Percentiles rank a stretch among this genome's conserved stretches.
Evolutionary conservation across 2,113 vertebrate genomes (phyloP).

Genomic region (Podocnemis expansa): DNA sequence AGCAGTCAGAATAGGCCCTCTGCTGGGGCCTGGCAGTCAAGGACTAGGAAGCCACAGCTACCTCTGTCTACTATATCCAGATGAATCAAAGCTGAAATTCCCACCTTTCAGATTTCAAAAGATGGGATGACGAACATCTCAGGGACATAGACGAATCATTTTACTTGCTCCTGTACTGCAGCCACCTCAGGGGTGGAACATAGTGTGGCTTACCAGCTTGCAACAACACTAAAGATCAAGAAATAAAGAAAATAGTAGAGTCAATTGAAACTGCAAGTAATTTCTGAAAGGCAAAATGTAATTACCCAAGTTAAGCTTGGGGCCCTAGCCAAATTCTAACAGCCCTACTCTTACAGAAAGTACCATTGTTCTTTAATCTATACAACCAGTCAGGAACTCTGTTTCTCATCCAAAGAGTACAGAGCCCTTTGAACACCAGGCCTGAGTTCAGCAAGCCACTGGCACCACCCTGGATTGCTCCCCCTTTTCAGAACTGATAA

Average conservation of each 20-base stretch:
- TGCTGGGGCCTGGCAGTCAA: too few relatives aligned
- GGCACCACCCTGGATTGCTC: neutral
- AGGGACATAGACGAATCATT: neutral
- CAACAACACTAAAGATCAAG: neutral
- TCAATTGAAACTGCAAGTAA: neutral
- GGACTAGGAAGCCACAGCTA: too few relatives aligned
- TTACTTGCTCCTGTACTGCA: too few relatives aligned
- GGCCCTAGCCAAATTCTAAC: neutral
- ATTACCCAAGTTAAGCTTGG: neutral
- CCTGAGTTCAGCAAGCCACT: neutral
- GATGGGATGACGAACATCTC: neutral
- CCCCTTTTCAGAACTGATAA: neutral
- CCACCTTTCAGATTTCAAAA: too few relatives aligned
- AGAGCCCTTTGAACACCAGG: conserved; percentile 13
- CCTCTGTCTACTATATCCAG: too few relatives aligned
- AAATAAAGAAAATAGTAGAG: neutral
- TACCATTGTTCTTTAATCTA: conserved; percentile 5
- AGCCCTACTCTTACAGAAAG: neutral
- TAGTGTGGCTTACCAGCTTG: neutral
- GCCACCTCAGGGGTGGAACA: too few relatives aligned
- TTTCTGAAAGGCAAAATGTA: conserved; percentile 11
- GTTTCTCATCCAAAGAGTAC: neutral
- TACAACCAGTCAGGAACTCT: neutral
- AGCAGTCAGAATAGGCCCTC: too few relatives aligned
- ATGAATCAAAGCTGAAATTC: too few relatives aligned